Conservation (phyloP, 2,113 vertebrate species). For the Oncorhynchus kisutch region DNA sequence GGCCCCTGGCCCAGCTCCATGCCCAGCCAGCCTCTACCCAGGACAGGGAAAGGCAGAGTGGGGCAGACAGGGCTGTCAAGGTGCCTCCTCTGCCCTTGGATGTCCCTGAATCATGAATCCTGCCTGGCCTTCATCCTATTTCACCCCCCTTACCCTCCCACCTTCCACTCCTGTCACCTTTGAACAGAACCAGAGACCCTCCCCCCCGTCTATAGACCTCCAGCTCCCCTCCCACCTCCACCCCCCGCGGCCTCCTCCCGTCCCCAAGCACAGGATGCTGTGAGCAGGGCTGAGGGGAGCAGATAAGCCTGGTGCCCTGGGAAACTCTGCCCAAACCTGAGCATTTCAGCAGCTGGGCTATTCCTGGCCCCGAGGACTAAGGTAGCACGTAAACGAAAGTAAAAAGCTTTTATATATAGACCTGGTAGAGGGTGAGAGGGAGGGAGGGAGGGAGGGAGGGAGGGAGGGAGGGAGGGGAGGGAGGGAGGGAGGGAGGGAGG, state of each 20-base stretch:
- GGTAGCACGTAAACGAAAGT: conserved; percentile 71
- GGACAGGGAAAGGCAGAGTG: conserved; percentile 44
- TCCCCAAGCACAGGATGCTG: conserved; percentile 75
- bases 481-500: too few species aligned
- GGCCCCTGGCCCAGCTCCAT: conserved; percentile 38
- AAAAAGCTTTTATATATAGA: conserved; percentile 70
- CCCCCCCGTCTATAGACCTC: conserved; percentile 68
- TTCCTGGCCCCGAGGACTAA: conserved; percentile 61
- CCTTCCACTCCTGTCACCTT: conserved; percentile 66
- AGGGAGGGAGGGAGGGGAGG: too few species aligned
- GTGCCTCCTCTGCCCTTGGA: conserved; percentile 55
- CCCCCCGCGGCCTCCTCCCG: conserved; percentile 5
- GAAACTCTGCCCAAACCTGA: conserved; percentile 73
- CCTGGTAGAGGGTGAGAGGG: background rate
- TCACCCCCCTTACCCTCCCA: conserved; percentile 28
- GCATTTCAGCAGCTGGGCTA: conserved; percentile 72
- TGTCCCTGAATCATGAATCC: conserved; percentile 28
- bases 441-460: too few species aligned
- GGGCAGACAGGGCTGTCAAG: conserved; percentile 47
- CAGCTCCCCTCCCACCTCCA: conserved; percentile 48
- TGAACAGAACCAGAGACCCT: conserved; percentile 65
- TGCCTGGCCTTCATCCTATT: conserved; percentile 42
- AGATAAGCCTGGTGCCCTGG: conserved; percentile 80
- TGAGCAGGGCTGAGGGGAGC: conserved; percentile 65
- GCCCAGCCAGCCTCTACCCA: conserved; percentile 13